Conservation (phyloP, 1,140 invertebrate genomes). For the Solen grandis region DNA sequence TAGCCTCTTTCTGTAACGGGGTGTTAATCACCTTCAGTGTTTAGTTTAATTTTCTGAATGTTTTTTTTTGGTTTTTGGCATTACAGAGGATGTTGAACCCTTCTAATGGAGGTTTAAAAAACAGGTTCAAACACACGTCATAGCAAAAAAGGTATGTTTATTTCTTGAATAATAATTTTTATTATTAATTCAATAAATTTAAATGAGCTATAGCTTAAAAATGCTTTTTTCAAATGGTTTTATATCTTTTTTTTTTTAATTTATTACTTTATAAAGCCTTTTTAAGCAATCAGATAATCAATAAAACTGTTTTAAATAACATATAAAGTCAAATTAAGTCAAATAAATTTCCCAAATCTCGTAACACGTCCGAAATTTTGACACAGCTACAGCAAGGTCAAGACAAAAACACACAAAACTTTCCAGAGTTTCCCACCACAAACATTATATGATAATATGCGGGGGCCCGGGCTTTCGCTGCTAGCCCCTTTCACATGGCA, state of each 20-base stretch:
- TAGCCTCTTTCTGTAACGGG: no score
- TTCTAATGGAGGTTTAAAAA: slow-evolving; percentile 97
- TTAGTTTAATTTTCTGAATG: no score
- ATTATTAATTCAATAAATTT: neutral
- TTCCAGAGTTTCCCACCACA: slow-evolving; percentile 73
- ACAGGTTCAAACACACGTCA: slow-evolving; percentile 90
- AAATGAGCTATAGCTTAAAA: neutral
- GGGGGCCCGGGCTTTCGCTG: slow-evolving; percentile 81
- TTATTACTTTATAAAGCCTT: no score
- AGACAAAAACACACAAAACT: slow-evolving; percentile 73
- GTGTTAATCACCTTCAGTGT: no score
- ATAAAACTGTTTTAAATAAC: no score
- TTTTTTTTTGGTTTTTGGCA: no score
- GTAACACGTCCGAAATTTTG: slow-evolving; percentile 67
- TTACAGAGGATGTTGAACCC: slow-evolving; percentile 96
- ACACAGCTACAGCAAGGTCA: slow-evolving; percentile 64
- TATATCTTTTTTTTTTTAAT: neutral
- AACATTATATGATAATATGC: slow-evolving; percentile 85
- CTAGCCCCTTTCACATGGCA: slow-evolving; percentile 78
- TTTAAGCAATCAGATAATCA: no score
- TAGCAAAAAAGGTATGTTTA: slow-evolving; percentile 79
- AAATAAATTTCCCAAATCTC: slow-evolving; percentile 21
- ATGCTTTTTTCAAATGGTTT: neutral
- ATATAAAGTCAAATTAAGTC: no score
- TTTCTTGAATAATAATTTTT: neutral